A percentile compares a stretch with the other conserved stretches of the same genome.
Evolutionary conservation across 2,797 vertebrate species (phyloP).

Genomic region (Hydrophis major): DNA sequence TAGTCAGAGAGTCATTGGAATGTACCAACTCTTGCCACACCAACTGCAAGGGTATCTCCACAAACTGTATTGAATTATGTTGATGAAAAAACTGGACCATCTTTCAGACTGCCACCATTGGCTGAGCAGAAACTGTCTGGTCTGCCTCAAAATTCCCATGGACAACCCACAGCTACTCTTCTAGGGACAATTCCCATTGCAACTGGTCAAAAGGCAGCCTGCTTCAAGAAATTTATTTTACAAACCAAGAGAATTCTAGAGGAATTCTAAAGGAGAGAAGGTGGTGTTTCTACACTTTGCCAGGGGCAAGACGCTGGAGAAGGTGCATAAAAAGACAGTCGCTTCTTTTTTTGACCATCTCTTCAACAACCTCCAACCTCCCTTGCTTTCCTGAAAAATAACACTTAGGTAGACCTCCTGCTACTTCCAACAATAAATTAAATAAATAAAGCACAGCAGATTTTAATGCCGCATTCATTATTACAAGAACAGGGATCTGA

Average conservation of each 20-base stretch:
- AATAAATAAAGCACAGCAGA: background rate
- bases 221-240: background rate
- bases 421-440: background rate
- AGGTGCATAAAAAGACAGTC: background rate
- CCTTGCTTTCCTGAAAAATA: background rate
- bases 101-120: background rate
- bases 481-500: background rate
- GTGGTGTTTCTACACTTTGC: background rate
- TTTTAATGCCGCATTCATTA: background rate
- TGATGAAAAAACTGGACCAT: background rate
- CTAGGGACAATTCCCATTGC: background rate
- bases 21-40: background rate
- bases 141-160: background rate
- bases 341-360: background rate
- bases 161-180: background rate
- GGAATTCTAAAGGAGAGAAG: background rate
- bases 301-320: background rate
- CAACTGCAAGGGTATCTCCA: background rate
- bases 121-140: background rate
- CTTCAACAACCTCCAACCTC: no score
- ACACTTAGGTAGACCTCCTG: background rate
- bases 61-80: background rate
- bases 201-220: background rate
- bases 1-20: background rate
- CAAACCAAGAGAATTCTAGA: background rate